These are phyloP conservation scores for Lonchura striata DNA, from an alignment of 2,113 vertebrate genomes.

Conservation along the genomic window DNA sequence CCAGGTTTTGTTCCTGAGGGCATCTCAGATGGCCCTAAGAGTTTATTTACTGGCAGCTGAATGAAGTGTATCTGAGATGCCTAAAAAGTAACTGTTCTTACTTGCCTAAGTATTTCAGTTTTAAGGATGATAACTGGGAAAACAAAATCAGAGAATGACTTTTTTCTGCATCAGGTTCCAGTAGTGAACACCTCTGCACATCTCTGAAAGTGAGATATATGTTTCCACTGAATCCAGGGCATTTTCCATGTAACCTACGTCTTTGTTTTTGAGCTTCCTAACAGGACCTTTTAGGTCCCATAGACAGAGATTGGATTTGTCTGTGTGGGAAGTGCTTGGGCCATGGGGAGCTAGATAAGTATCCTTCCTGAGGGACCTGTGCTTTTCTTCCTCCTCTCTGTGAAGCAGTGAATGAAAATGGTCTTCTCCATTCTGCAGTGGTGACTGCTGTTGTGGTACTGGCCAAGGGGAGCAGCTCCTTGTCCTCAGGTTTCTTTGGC, in stretches of 20 bases:
- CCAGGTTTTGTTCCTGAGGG: background rate
- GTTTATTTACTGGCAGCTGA: background rate
- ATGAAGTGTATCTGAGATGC: background rate
- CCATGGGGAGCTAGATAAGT: background rate
- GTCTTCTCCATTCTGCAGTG: background rate
- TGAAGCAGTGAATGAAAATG: rapidly evolving
- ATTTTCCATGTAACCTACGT: background rate
- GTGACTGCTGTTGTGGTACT: background rate
- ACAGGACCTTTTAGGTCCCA: background rate
- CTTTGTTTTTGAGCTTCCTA: background rate
- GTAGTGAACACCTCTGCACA: background rate
- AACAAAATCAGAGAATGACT: background rate
- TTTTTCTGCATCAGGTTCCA: background rate
- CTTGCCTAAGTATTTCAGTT: background rate
- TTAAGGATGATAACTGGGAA: background rate
- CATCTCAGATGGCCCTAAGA: background rate
- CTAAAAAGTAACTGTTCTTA: background rate
- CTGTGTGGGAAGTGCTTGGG: background rate
- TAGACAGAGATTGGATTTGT: background rate
- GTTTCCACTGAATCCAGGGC: background rate
- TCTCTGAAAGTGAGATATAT: background rate
- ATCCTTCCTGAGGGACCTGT: background rate
- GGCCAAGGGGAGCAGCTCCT: background rate
- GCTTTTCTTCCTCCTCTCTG: background rate
- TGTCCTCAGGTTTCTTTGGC: background rate